A percentile compares a stretch with the other conserved stretches of the same genome.
Conservation (phyloP, 1,140 invertebrate genomes). For the Listronotus bonariensis region DNA sequence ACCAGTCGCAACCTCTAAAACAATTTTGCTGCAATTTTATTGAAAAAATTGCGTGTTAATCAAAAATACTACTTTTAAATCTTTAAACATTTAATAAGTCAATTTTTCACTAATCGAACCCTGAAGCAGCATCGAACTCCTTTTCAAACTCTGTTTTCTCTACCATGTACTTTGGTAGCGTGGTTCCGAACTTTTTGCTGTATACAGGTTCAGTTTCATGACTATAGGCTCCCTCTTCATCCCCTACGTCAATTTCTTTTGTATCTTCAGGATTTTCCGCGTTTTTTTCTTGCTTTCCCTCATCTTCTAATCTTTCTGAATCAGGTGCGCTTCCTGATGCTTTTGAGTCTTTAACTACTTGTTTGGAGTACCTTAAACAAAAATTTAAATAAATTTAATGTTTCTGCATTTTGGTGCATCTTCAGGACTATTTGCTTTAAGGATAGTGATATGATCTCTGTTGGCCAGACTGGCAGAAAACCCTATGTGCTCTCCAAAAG, state of each 20-base stretch:
- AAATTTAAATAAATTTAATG: neutral
- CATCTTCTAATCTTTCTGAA: slow-evolving; percentile 49
- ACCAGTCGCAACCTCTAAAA: too few relatives aligned
- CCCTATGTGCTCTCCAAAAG: too few relatives aligned
- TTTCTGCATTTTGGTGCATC: too few relatives aligned
- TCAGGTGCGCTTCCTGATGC: slow-evolving; percentile 28
- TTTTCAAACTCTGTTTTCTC: slow-evolving; percentile 67
- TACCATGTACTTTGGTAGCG: slow-evolving; percentile 70
- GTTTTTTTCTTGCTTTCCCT: slow-evolving; percentile 35
- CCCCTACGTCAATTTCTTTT: slow-evolving; percentile 58
- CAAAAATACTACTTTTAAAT: too few relatives aligned
- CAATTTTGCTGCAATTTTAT: too few relatives aligned
- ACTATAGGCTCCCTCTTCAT: slow-evolving; percentile 62
- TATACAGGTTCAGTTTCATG: slow-evolving; percentile 68
- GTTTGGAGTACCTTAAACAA: slow-evolving; percentile 18
- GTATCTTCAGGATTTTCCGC: slow-evolving; percentile 54
- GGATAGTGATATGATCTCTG: too few relatives aligned
- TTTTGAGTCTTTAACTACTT: slow-evolving; percentile 21
- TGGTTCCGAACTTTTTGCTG: slow-evolving; percentile 65
- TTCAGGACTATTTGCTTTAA: too few relatives aligned
- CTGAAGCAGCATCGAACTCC: slow-evolving; percentile 62
- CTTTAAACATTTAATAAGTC: neutral
- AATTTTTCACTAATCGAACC: slow-evolving; percentile 7
- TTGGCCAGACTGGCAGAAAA: too few relatives aligned
- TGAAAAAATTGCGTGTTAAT: too few relatives aligned